Evolutionary conservation across 2,888 invertebrate genomes (phyloP).

Genomic region (Diogma glabrata): DNA sequence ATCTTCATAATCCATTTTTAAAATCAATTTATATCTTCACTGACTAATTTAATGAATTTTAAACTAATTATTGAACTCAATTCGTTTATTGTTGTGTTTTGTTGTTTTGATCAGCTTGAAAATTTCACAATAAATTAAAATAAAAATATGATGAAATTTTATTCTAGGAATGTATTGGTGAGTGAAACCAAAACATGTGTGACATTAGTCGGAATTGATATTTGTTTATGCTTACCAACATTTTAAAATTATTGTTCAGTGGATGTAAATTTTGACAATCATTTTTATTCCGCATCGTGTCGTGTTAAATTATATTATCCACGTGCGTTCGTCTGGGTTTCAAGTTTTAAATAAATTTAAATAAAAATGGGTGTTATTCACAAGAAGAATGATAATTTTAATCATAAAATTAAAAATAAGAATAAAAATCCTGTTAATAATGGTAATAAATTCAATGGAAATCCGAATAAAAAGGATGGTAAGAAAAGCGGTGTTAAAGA

Average conservation of each 20-base stretch:
- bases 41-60: not conserved
- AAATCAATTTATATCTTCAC: not conserved
- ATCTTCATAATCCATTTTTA: constrained; percentile 32
- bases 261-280: not conserved
- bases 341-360: not conserved
- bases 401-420: constrained; percentile 6
- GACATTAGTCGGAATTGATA: not conserved
- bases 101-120: too few relatives aligned
- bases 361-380: not conserved
- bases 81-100: not conserved
- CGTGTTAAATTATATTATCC: not conserved
- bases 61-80: not conserved
- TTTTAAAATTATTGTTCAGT: not conserved
- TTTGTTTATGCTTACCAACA: too few relatives aligned
- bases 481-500: too few relatives aligned
- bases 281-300: not conserved
- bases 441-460: too few relatives aligned
- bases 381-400: not conserved
- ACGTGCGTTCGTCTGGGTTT: constrained; percentile 4
- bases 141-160: too few relatives aligned
- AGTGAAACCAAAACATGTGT: not conserved
- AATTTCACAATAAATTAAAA: too few relatives aligned
- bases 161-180: too few relatives aligned
- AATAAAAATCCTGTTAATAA: not conserved
- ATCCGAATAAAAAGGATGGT: too few relatives aligned